Conservation (phyloP, 2,797 vertebrate genomes). For the Lepus townsendii region DNA sequence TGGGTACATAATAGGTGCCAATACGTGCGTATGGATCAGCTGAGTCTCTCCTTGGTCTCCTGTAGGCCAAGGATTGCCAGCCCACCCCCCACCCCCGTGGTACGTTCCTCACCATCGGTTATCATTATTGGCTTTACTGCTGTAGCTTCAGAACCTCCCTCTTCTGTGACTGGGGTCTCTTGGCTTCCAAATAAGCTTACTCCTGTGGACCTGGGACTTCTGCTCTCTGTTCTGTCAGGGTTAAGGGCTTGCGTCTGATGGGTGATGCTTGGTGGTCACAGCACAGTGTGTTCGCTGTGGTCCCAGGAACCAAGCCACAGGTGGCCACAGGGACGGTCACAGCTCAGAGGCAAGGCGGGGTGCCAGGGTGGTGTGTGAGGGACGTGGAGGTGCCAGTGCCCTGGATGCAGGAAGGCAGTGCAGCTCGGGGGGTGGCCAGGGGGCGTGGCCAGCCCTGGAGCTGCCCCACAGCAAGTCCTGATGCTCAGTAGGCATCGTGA, state of each 20-base stretch:
- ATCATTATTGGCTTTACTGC: accelerated
- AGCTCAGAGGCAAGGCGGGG: not conserved
- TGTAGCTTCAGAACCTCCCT: not conserved
- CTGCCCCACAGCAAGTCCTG: not conserved
- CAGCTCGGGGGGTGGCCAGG: not conserved
- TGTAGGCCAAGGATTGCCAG: not conserved
- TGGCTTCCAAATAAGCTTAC: not conserved
- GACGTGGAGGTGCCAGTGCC: not conserved
- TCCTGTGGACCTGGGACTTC: not conserved
- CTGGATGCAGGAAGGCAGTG: not conserved
- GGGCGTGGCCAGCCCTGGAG: too few relatives aligned
- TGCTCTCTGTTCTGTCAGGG: not conserved
- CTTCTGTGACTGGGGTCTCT: not conserved
- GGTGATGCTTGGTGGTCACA: not conserved
- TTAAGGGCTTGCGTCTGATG: not conserved
- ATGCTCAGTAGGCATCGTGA: not conserved
- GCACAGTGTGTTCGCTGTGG: not conserved
- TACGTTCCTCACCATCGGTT: not conserved
- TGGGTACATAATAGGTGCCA: not conserved
- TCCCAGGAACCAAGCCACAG: not conserved
- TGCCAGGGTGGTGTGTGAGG: not conserved
- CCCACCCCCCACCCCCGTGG: not conserved
- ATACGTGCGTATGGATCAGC: accelerated
- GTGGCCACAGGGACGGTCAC: not conserved
- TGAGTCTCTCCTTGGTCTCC: not conserved